These are phyloP conservation scores for Carassius gibelio DNA, from an alignment of 2,113 vertebrate species.

Conservation along the genomic window DNA sequence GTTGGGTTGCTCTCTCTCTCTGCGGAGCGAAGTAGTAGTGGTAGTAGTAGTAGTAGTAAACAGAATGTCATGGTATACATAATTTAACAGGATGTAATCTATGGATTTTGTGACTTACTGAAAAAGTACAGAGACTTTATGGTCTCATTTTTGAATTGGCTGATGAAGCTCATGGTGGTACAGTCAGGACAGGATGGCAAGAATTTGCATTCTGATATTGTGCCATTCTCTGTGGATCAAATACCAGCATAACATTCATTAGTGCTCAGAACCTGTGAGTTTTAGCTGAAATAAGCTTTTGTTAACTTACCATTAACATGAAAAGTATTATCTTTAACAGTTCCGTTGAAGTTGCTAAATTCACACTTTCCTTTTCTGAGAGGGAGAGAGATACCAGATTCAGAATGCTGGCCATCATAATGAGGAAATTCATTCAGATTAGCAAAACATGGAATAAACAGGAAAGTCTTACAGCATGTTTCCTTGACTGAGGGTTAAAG, in stretches of 20 bases:
- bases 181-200: conserved; percentile 29
- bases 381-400: neutral
- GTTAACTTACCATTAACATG: conserved; percentile 7
- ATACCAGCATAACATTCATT: neutral
- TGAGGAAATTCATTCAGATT: neutral
- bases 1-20: neutral
- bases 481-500: neutral
- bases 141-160: neutral
- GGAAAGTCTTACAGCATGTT: conserved; percentile 44
- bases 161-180: neutral
- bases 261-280: neutral
- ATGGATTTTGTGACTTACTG: conserved; percentile 27
- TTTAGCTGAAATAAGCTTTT: neutral
- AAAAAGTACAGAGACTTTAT: conserved; percentile 22
- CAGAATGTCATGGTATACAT: neutral
- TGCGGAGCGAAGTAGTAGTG: neutral
- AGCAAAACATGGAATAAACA: neutral
- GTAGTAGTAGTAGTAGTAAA: too few species aligned
- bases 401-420: neutral
- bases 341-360: neutral
- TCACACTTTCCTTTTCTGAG: conserved; percentile 34
- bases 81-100: neutral
- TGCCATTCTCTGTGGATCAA: neutral
- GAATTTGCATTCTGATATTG: neutral
- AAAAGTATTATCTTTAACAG: neutral